Base-by-base conservation (phyloP, 2,888 invertebrate genomes). In the Hydrotaea cyrtoneurina region DNA sequence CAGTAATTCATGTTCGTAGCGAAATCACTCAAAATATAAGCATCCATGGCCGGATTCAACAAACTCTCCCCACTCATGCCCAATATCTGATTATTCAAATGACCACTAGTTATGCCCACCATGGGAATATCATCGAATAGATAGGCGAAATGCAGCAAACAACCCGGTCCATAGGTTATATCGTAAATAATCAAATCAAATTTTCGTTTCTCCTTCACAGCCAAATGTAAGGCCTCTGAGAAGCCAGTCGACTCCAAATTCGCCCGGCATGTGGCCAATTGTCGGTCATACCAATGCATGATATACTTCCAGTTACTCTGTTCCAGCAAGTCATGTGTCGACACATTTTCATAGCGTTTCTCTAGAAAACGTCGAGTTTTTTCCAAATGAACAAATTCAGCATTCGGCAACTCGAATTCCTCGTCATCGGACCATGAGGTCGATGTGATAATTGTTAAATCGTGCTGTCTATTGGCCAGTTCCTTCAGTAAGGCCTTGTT, bases 151-250 rank as follows among this genome's bases (percentile, higher is more conserved):
- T 89, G 89, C 15, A 92, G 36, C 13, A 91, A 79, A 86, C 88
- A 89, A 82, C 88, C 89, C 4, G 90, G 88, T 0, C 90, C 90
- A 31, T 88, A 43, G 0, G 89, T 89, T 55, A 88, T 90, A 79
- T 92, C 92, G 71, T 90, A 87, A 5, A 92, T 82, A n/a, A 91
- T 88, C 46, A 91, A 74, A 87, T 92, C 91, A 79, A 91, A 90
- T 39, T 88, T 86, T 39, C 59, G 71, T 21, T 72, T 78, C 3
- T 78, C 59, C 21, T 78, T 78, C 2, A 78, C n/a, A 23, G 66
- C 31, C 74, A 69, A 46, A 4, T 82, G 19, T 2, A 78, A 13
- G 4, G 8, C 21, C n/a, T 82, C 55, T 43, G 78, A 72, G 11
- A 82, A 71, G 0, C 82, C 75, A 1, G 10, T 11, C 15, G 82